Percentiles rank a stretch among this genome's conserved stretches.
phyloP scores from a whole-genome alignment of 2,113 vertebrate genomes.

The Tinamus guttatus region DNA sequence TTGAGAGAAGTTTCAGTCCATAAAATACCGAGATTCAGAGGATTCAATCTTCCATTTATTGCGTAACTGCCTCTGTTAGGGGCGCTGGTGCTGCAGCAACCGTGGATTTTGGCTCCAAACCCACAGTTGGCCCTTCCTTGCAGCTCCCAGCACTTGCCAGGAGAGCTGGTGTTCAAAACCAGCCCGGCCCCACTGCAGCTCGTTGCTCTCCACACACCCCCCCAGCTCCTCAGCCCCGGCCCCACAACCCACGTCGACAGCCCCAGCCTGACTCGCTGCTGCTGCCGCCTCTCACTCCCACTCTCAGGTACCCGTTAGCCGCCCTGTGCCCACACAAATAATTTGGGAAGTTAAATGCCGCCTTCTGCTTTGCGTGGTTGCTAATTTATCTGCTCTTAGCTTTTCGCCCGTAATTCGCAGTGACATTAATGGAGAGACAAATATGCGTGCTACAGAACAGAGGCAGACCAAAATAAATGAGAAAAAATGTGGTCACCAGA shows the following conservation, averaged over 20 bases:
- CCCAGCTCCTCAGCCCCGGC: not conserved
- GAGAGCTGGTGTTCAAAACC: not conserved
- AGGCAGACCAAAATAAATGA: constrained; percentile 53
- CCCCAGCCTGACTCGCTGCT: not conserved
- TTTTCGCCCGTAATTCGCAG: constrained; percentile 51
- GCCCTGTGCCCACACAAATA: constrained; percentile 48
- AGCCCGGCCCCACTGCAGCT: not conserved
- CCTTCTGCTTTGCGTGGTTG: constrained; percentile 13
- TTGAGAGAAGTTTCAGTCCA: not conserved
- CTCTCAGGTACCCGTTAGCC: constrained; percentile 35
- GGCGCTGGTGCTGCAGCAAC: not conserved
- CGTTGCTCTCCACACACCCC: not conserved
- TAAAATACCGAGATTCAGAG: not conserved
- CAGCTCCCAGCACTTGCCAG: not conserved
- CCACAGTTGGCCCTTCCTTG: not conserved
- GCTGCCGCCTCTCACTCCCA: not conserved
- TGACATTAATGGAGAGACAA: constrained; percentile 63
- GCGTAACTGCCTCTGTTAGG: not conserved
- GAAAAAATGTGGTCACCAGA: constrained; percentile 59
- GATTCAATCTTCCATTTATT: not conserved
- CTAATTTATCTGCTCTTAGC: constrained; percentile 50
- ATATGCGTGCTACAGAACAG: constrained; percentile 33
- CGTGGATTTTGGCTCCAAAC: not conserved
- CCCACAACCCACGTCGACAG: rapidly evolving
- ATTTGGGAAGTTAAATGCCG: constrained; percentile 18